Base-by-base conservation (phyloP, 2,888 invertebrate species). In the Dexiosoma caninum region DNA sequence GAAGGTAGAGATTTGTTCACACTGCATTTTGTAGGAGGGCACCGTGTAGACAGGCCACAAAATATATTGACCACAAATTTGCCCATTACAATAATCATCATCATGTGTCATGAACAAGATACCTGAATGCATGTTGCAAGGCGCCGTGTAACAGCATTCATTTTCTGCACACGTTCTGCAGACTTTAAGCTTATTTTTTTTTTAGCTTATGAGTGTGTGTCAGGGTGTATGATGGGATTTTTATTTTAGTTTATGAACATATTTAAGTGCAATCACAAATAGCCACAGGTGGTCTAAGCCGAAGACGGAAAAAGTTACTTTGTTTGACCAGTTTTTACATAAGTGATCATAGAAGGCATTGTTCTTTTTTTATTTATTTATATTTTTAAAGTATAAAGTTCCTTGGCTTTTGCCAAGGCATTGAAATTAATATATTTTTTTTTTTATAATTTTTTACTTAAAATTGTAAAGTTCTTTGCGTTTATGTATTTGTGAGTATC, bases 21-120 rank as follows among this genome's bases (percentile, higher is more conserved):
- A n/a, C n/a, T 14, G 32, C 30, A 23, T 51, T 42, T 62, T 53
- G 62, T 53, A 72, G 72, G 62, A 62, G 72, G 21, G 23, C 60
- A 16, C 19, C 6, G 49, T 30, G 46, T 0, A 57, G 53, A 57
- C 55, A 62, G 46, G 30, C 6, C n/a, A 19, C 42, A 53, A 49
- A 67, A 69, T 51, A 37, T 70, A 78, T 70, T 66, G 70, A 70
- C 46, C 78, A 71, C 74, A 23, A n/a, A 78, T 78, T 82, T 75
- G 78, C 72, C 62, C 44, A 71, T 79, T 76, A 76, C 59, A 71
- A 74, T 74, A 86, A 87, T 85, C 83, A 83, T 86, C 86, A 85
- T 87, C 88, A 88, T 88, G 88, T 88, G 88, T 88, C 88, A 88
- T 88, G 86, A 85, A 85, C 87, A 86, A 87, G 88, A 87, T 88